Evolutionary conservation across 2,888 invertebrate species (phyloP).

Genomic region (Silvanus unidentatus): DNA sequence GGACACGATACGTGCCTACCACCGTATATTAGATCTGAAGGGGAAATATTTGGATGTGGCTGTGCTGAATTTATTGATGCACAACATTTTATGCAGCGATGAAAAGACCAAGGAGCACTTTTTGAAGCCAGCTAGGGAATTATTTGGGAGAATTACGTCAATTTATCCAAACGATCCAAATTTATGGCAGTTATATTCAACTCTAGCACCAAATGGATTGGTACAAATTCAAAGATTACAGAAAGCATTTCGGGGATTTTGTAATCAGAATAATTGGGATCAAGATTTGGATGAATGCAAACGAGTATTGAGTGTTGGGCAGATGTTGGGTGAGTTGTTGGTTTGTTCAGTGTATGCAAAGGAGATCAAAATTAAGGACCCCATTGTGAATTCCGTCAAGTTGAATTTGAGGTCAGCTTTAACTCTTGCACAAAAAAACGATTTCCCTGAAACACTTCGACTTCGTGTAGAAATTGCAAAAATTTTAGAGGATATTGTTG

Average conservation of each 20-base stretch:
- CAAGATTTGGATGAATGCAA: conserved; percentile 54
- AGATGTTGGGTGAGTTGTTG: conserved; percentile 54
- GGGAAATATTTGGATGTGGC: conserved; percentile 72
- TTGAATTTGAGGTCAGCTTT: conserved; percentile 40
- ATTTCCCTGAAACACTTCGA: conserved; percentile 37
- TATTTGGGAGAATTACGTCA: conserved; percentile 70
- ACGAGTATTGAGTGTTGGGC: conserved; percentile 58
- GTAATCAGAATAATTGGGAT: conserved; percentile 63
- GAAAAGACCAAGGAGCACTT: conserved; percentile 28
- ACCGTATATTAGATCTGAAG: conserved; percentile 80
- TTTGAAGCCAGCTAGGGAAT: conserved; percentile 55
- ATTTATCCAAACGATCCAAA: conserved; percentile 63
- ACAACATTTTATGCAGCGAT: neutral
- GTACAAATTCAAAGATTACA: conserved; percentile 67
- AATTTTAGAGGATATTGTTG: conserved; percentile 19
- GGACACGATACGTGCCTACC: conserved; percentile 78
- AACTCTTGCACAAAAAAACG: conserved; percentile 43
- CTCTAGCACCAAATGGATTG: conserved; percentile 57
- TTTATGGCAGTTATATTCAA: conserved; percentile 78
- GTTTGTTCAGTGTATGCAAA: conserved; percentile 53
- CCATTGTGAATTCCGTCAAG: conserved; percentile 35
- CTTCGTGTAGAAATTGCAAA: conserved; percentile 36
- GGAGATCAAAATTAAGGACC: conserved; percentile 34
- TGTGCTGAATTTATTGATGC: conserved; percentile 65
- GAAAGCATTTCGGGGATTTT: conserved; percentile 66